Base-by-base conservation (phyloP, 2,797 vertebrate species). In the Parambassis ranga region DNA sequence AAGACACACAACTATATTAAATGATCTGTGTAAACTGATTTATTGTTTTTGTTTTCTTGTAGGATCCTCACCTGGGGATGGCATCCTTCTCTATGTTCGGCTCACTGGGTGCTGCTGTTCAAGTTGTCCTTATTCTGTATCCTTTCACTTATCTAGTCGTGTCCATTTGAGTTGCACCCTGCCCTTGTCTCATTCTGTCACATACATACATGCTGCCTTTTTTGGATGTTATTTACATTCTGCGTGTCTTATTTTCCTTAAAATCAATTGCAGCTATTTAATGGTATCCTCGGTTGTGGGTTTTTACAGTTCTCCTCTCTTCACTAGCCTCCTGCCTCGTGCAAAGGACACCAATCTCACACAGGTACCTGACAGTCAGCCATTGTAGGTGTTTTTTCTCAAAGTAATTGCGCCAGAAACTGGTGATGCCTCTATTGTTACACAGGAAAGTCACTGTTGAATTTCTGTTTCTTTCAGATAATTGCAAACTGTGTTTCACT, bases 51-150 rank as follows among this genome's bases (percentile, higher is more conserved):
- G 4, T 66, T n/a, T n/a, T 35, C 19, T 75, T 55, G 59, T 16
- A 99, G 98, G 95, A 93, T 0, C 92, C 95, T 0, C 93, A 92
- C 23, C 89, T 99, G 47, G 97, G 98, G 33, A 93, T 94, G 79
- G 96, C 94, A 57, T 99, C 97, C 52, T 98, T 99, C 86, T 99
- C 97, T 11, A 93, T 96, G 90, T 94, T 99, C 0, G 98, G 98
- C 10, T 96, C 94, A 27, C 93, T 98, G 1, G 98, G 98, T n/a
- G 96, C 98, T 14, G 89, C 94, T 16, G 90, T 98, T 77, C 96
- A 99, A 87, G 95, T 99, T 3, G 44, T 99, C 75, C 95, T 99
- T 30, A 98, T 99, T 76, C 92, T 99, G 95, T 99, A 98, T 98
- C 96, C 94, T 97, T 93, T 67, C n/a, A 52, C 22, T 57, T 26